A percentile compares a stretch with the other conserved stretches of the same genome.
Evolutionary conservation across 1,140 invertebrate genomes (phyloP).

Genomic region (Drosophila mojavensis): DNA sequence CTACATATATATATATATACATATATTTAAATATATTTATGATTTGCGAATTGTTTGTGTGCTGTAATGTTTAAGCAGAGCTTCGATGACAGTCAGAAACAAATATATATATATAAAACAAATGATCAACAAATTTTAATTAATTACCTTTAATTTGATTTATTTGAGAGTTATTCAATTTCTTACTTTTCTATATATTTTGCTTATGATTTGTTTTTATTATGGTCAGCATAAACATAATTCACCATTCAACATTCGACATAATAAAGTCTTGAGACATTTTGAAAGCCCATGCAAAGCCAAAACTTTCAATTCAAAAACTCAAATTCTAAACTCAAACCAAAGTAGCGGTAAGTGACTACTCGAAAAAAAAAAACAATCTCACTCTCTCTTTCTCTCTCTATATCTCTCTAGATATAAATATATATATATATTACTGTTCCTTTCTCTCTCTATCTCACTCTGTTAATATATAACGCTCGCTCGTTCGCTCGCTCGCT

Average conservation of each 20-base stretch:
- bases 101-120: slow-evolving; percentile 49
- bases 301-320: slow-evolving; percentile 45
- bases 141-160: slow-evolving; percentile 11
- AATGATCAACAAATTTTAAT: slow-evolving; percentile 53
- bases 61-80: slow-evolving; percentile 82
- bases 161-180: slow-evolving; percentile 1
- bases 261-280: slow-evolving; percentile 52
- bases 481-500: slow-evolving; percentile 43
- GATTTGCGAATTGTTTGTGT: slow-evolving; percentile 68
- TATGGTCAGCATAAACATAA: slow-evolving; percentile 44
- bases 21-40: slow-evolving; percentile 36
- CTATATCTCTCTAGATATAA: slow-evolving; percentile 29
- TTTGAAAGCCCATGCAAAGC: slow-evolving; percentile 60
- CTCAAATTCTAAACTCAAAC: slow-evolving; percentile 59
- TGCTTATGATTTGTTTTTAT: slow-evolving; percentile 18
- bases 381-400: slow-evolving; percentile 46
- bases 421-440: slow-evolving; percentile 31
- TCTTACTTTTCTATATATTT: slow-evolving; percentile 2
- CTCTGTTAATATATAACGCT: slow-evolving; percentile 60
- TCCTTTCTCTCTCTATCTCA: slow-evolving; percentile 47
- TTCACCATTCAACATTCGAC: slow-evolving; percentile 50
- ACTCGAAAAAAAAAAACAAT: slow-evolving; percentile 36
- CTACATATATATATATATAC: background rate
- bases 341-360: slow-evolving; percentile 77
- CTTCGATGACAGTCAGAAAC: slow-evolving; percentile 81